phyloP scores from a whole-genome alignment of 2,113 vertebrate species.

The Sceloporus tristichus region DNA sequence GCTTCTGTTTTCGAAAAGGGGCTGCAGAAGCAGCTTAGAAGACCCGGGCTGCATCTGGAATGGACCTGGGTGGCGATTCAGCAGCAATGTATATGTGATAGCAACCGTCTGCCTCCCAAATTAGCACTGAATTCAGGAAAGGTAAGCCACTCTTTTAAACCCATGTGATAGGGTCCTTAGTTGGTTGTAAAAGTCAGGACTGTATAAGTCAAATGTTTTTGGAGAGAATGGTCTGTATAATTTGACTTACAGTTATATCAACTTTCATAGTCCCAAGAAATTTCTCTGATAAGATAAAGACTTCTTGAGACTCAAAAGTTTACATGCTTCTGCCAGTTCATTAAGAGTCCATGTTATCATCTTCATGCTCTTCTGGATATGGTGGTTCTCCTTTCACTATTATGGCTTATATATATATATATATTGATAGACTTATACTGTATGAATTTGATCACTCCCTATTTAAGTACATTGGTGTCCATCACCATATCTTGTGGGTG shows the following conservation, averaged over 20 bases:
- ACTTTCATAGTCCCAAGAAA: not conserved
- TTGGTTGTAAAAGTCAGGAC: not conserved
- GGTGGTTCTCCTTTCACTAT: not conserved
- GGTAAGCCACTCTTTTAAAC: too few species aligned
- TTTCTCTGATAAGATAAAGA: not conserved
- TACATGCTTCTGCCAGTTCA: not conserved
- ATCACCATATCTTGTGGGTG: not conserved
- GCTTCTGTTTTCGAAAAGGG: too few species aligned
- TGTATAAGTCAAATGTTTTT: not conserved
- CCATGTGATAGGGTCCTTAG: too few species aligned
- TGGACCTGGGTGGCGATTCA: too few species aligned
- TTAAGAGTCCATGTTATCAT: not conserved
- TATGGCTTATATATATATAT: too few species aligned
- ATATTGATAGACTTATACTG: not conserved
- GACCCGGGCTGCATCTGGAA: too few species aligned
- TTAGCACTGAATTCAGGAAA: too few species aligned
- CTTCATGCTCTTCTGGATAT: not conserved
- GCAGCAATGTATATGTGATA: too few species aligned
- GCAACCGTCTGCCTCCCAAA: too few species aligned
- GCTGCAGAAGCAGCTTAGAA: too few species aligned
- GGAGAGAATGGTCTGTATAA: not conserved
- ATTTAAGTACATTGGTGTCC: not conserved
- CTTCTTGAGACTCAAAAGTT: not conserved
- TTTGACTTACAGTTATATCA: not conserved
- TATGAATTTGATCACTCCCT: not conserved